Conservation (phyloP, 2,113 vertebrate genomes). For the Cyphomyrus discorhynchus region DNA sequence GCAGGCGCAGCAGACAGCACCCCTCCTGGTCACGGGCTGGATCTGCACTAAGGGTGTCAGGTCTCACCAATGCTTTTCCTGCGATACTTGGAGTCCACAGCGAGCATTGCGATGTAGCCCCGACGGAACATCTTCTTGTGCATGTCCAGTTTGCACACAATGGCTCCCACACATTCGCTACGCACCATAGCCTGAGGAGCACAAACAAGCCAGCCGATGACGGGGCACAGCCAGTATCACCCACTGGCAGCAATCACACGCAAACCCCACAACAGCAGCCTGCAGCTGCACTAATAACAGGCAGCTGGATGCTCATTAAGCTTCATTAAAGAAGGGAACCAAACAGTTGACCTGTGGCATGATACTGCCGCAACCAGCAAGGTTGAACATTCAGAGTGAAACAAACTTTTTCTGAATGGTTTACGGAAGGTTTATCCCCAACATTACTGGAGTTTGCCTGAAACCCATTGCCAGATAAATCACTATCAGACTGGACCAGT, state of each 20-base stretch:
- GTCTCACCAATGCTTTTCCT: conserved; percentile 98
- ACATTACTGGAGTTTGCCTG: background rate
- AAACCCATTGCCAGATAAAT: background rate
- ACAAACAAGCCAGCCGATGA: background rate
- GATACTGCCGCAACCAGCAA: background rate
- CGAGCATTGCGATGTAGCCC: conserved; percentile 99
- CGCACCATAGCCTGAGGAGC: conserved; percentile 88
- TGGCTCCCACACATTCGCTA: conserved; percentile 97
- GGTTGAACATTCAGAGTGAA: background rate
- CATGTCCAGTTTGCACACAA: conserved; percentile 99
- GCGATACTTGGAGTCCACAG: conserved; percentile 98
- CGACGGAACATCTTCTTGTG: conserved; percentile 99
- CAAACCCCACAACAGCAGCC: background rate
- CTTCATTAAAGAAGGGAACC: background rate
- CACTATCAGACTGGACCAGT: background rate
- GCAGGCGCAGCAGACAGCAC: background rate
- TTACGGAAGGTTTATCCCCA: background rate
- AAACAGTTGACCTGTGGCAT: background rate
- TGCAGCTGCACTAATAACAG: background rate
- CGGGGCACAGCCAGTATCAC: background rate
- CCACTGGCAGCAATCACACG: background rate
- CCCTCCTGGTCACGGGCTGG: background rate
- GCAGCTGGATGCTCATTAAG: background rate
- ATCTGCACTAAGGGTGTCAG: background rate
- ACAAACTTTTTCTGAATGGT: background rate